phyloP scores from a whole-genome alignment of 2,888 invertebrate species.

The Camptogramma bilineatum region DNA sequence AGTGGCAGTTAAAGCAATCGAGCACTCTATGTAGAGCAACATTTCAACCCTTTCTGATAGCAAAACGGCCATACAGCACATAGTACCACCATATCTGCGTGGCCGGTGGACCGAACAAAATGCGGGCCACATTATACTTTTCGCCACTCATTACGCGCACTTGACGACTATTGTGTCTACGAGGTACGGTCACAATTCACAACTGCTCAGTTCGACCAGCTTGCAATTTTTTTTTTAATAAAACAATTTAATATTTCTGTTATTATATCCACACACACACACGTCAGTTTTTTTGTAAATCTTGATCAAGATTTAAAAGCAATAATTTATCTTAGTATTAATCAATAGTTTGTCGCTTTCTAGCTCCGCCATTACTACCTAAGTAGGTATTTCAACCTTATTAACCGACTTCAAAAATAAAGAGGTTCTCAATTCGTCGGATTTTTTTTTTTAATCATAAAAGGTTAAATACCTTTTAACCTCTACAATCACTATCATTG shows the following conservation, averaged over 20 bases:
- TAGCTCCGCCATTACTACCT: too few species aligned
- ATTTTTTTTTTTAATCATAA: background rate
- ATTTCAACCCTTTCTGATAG: conserved; percentile 28
- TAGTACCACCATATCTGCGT: conserved; percentile 54
- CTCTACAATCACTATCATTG: background rate
- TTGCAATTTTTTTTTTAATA: conserved; percentile 1
- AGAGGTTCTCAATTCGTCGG: too few species aligned
- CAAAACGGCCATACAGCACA: conserved; percentile 45
- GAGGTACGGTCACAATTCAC: conserved; percentile 2
- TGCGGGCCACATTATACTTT: conserved; percentile 63
- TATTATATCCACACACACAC: too few species aligned
- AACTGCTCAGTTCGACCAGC: conserved; percentile 36
- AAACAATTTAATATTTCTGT: too few species aligned
- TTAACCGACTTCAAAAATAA: too few species aligned
- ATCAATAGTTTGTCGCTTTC: too few species aligned
- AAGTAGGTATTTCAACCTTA: too few species aligned
- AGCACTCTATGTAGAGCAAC: conserved; percentile 46
- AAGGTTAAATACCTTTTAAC: background rate
- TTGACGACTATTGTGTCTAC: conserved; percentile 31
- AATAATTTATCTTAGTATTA: too few species aligned
- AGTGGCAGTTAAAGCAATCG: background rate
- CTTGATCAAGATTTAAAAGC: too few species aligned
- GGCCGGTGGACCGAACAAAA: conserved; percentile 57
- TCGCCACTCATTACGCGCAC: conserved; percentile 50
- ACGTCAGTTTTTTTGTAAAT: too few species aligned